Percentiles rank a stretch among this genome's conserved stretches.
phyloP scores from a whole-genome alignment of 2,797 vertebrate species.

The Trichosurus vulpecula region DNA sequence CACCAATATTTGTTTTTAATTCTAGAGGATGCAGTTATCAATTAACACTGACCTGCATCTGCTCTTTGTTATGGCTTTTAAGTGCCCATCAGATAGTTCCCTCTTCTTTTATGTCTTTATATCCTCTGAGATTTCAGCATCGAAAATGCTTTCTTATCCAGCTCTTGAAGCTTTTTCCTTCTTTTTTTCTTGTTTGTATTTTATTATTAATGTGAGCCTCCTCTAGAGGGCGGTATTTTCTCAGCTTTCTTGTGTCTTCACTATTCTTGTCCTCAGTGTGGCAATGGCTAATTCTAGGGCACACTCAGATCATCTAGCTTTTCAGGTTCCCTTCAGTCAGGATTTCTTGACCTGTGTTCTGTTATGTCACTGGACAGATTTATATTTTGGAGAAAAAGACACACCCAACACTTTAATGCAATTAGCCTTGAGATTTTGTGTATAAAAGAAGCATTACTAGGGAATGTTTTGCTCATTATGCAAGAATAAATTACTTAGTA shows the following conservation, averaged over 20 bases:
- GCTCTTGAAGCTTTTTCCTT: not conserved
- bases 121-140: slow-evolving; percentile 8
- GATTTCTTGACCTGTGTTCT: slow-evolving; percentile 22
- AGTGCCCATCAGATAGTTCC: slow-evolving; percentile 32
- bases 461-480: not conserved
- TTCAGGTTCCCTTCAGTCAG: slow-evolving; percentile 50
- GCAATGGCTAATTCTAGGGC: slow-evolving; percentile 6
- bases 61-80: slow-evolving; percentile 56
- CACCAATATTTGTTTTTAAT: slow-evolving; percentile 26
- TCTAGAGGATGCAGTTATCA: not conserved
- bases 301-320: slow-evolving; percentile 44
- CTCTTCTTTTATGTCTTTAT: slow-evolving; percentile 29
- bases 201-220: slow-evolving; percentile 43
- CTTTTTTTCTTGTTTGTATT: slow-evolving; percentile 24
- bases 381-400: not conserved
- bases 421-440: not conserved
- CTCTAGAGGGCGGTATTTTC: slow-evolving; percentile 83
- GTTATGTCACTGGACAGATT: not conserved
- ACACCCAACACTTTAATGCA: not conserved
- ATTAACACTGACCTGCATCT: not conserved
- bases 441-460: not conserved
- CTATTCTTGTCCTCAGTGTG: not conserved
- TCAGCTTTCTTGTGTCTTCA: slow-evolving; percentile 68
- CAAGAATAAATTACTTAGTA: not conserved
- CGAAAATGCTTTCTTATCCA: not conserved